These are phyloP conservation scores for Anodontia alba DNA, from an alignment of 2,888 invertebrate species.

Conservation along the genomic window DNA sequence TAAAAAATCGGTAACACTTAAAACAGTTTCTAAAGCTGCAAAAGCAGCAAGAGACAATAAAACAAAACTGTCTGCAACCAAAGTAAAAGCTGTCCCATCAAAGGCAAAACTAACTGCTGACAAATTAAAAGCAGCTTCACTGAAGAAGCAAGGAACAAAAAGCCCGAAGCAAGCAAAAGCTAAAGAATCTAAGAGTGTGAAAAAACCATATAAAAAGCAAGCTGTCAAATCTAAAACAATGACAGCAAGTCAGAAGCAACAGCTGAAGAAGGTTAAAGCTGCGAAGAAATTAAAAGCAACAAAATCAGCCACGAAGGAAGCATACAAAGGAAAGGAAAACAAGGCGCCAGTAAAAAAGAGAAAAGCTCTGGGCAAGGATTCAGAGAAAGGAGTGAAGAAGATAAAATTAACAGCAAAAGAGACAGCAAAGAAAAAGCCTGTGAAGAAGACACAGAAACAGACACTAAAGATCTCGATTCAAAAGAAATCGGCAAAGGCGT, in stretches of 20 bases:
- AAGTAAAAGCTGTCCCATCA: not conserved
- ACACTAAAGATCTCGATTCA: not conserved
- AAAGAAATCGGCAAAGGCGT: not conserved
- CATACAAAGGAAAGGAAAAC: not conserved
- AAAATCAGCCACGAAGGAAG: not conserved
- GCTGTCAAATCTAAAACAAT: not conserved
- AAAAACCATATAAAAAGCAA: not conserved
- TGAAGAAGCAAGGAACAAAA: not conserved
- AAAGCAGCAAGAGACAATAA: not conserved
- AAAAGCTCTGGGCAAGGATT: constrained; percentile 18
- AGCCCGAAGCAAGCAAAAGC: not conserved
- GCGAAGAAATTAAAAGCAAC: constrained; percentile 26
- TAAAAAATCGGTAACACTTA: not conserved
- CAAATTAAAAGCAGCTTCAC: not conserved
- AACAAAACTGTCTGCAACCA: not conserved
- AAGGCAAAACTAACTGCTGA: not conserved
- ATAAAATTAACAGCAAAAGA: not conserved
- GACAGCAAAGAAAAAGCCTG: not conserved
- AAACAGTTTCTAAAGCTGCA: not conserved
- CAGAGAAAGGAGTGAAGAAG: not conserved
- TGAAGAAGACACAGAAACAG: not conserved
- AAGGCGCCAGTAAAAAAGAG: constrained; percentile 30
- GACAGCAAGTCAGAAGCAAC: not conserved
- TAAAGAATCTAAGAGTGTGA: not conserved
- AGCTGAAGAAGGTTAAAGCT: not conserved